Evolutionary conservation across 2,888 invertebrate species (phyloP).

Genomic region (Balanococcus diminutus): DNA sequence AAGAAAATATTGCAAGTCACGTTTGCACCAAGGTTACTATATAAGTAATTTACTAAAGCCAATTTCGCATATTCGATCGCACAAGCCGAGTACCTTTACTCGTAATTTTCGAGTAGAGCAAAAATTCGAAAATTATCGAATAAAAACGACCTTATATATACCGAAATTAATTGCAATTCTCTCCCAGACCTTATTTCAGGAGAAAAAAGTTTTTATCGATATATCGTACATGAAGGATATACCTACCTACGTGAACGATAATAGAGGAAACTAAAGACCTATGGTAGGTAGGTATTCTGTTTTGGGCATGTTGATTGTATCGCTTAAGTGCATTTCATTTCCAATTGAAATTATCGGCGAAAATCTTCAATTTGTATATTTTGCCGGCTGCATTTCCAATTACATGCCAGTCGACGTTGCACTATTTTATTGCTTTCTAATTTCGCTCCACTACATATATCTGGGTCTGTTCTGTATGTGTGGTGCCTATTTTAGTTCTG

Average conservation of each 20-base stretch:
- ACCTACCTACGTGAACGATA: neutral
- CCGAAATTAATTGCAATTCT: neutral
- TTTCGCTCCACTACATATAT: too few species aligned
- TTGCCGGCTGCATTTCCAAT: too few species aligned
- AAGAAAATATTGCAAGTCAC: neutral
- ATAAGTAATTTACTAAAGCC: neutral
- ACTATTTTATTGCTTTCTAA: too few species aligned
- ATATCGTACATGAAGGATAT: neutral
- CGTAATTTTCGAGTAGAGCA: neutral
- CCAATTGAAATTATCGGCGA: neutral
- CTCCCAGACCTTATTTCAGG: neutral
- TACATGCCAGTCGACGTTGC: too few species aligned
- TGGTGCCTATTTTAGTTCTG: too few species aligned
- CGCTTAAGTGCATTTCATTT: conserved; percentile 4
- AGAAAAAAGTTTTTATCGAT: neutral
- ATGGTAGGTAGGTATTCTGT: neutral
- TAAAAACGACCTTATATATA: neutral
- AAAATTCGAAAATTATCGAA: neutral
- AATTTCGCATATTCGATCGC: neutral
- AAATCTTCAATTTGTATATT: neutral
- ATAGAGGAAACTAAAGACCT: neutral
- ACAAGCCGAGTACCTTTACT: too few species aligned
- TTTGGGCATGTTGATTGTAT: conserved; percentile 5
- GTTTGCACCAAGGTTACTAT: neutral
- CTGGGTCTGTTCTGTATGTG: too few species aligned